Evolutionary conservation across 2,888 invertebrate species (phyloP).

Genomic region (Malthinus flaveolus): DNA sequence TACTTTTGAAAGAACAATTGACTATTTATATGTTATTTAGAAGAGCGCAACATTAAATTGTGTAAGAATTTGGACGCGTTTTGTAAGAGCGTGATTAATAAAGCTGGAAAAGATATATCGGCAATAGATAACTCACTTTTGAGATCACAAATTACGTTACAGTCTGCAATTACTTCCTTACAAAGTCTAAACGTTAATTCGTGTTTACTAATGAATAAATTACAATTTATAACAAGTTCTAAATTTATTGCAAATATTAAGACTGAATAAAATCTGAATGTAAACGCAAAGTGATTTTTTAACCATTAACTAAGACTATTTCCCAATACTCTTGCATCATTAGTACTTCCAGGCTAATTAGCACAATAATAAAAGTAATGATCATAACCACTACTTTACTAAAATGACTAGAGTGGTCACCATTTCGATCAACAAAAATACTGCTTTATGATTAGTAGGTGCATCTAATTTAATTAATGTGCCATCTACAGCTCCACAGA

Average conservation of each 20-base stretch:
- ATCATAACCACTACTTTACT: too few species aligned
- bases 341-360: too few species aligned
- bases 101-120: constrained; percentile 45
- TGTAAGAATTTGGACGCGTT: constrained; percentile 43
- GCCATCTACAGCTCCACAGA: too few species aligned
- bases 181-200: constrained; percentile 47
- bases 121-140: constrained; percentile 48
- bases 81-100: constrained; percentile 40
- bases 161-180: constrained; percentile 48
- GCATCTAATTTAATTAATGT: too few species aligned
- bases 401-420: too few species aligned
- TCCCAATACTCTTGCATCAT: too few species aligned
- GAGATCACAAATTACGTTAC: constrained; percentile 49
- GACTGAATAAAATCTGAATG: not conserved
- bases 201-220: constrained; percentile 44
- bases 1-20: not conserved
- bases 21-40: constrained; percentile 37
- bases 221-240: constrained; percentile 46
- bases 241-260: constrained; percentile 49
- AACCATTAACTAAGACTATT: too few species aligned
- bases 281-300: not conserved
- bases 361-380: too few species aligned
- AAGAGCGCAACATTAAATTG: constrained; percentile 47
- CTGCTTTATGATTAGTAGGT: too few species aligned
- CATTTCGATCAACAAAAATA: too few species aligned